Base-by-base conservation (phyloP, 2,797 vertebrate genomes). In the Artibeus jamaicensis region DNA sequence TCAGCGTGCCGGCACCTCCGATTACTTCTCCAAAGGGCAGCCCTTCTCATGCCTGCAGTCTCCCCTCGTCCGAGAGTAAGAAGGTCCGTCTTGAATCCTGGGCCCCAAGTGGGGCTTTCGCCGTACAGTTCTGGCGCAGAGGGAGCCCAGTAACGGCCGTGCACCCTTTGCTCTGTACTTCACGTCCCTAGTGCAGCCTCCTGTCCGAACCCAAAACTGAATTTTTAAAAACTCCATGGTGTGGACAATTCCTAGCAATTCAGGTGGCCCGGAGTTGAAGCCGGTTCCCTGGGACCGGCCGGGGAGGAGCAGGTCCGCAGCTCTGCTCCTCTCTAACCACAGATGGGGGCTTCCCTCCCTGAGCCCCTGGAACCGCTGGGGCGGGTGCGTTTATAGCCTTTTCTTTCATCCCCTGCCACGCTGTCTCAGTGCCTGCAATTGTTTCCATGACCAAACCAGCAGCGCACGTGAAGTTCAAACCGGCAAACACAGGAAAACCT, bases 371-470 rank as follows among this genome's bases (percentile, higher is more conserved):
- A 91, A 86, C 50, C 57, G 32, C 3, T 0, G 6, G 44, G 65
- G 22, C 0, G 21, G 70, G 59, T 34, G 48, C 68, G 68, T 91
- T 71, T 71, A 22, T 50, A 44, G 18, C 39, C 24, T 55, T 89
- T 86, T 67, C 95, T 93, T 97, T 95, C 71, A 85, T 82, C 92
- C 39, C 9, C 26, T 79, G 95, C 87, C 92, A 65, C 4, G 29
- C 48, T 89, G 87, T 90, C 95, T 85, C 96, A 62, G 74, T 2
- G 32, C 65, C 2, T 57, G 81, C 59, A 39, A 92, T 88, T 85
- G 39, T 93, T 93, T 92, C 95, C 95, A 94, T 70, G 46, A 90
- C 87, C 5, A 0, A 92, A 44, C 26, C 37, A 29, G 50, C 39
- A 9, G 42, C 0, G 2, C 18, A 0, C 76, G 84, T 59, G 77